Conservation (phyloP, 2,113 vertebrate genomes). For the Leucosticte australis region DNA sequence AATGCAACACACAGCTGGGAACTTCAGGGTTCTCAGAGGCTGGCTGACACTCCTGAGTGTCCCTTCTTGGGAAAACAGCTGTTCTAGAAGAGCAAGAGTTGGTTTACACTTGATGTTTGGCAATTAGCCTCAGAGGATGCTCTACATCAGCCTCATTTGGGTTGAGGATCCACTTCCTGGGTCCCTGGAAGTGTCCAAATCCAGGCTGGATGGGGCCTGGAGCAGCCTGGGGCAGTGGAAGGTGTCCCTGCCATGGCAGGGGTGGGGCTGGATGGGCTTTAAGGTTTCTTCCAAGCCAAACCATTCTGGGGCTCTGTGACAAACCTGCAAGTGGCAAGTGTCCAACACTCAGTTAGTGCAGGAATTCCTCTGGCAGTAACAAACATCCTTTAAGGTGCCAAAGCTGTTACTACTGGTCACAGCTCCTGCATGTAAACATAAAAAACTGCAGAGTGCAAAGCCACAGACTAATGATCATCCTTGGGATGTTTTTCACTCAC, state of each 20-base stretch:
- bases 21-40: neutral
- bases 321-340: neutral
- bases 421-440: neutral
- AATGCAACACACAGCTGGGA: neutral
- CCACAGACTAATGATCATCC: neutral
- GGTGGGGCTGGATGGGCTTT: neutral
- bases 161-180: neutral
- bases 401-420: neutral
- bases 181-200: neutral
- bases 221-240: rapidly evolving
- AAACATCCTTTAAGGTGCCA: neutral
- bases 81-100: neutral
- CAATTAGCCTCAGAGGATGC: neutral
- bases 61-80: neutral
- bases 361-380: neutral
- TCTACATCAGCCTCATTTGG: neutral
- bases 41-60: neutral
- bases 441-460: neutral
- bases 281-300: neutral
- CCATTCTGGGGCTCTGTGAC: neutral
- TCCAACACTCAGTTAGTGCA: neutral
- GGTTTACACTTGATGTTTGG: neutral
- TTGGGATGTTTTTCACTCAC: neutral
- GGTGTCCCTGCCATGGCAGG: neutral
- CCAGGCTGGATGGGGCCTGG: neutral